phyloP scores from a whole-genome alignment of 2,888 invertebrate species.

The Pomacea canaliculata region DNA sequence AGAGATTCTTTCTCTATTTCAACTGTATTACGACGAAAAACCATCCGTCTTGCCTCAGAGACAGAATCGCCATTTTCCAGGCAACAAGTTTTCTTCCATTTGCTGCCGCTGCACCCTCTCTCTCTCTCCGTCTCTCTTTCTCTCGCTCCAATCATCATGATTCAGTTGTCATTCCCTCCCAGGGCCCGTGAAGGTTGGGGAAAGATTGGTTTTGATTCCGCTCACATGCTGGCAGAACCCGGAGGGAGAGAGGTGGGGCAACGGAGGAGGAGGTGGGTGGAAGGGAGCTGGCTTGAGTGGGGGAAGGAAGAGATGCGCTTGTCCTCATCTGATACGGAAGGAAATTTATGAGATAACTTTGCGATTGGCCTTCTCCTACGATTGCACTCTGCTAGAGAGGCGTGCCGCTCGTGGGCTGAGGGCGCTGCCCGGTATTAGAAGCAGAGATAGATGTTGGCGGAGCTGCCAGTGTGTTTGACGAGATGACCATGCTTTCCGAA shows the following conservation, averaged over 20 bases:
- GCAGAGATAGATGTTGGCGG: too few relatives aligned
- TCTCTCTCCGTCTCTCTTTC: background rate
- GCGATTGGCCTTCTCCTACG: slow-evolving; percentile 17
- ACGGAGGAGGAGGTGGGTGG: background rate
- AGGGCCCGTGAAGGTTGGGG: background rate
- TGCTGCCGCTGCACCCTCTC: background rate
- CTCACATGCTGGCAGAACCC: background rate
- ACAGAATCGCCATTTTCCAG: background rate
- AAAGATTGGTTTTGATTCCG: slow-evolving; percentile 6
- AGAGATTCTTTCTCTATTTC: background rate
- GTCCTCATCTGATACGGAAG: slow-evolving; percentile 24
- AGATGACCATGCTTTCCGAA: too few relatives aligned
- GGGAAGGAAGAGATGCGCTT: background rate
- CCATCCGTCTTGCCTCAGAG: too few relatives aligned
- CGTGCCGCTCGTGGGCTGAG: background rate
- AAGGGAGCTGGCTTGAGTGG: background rate
- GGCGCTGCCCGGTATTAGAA: background rate
- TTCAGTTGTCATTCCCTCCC: background rate
- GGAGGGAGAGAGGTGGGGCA: background rate
- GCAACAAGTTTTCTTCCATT: background rate
- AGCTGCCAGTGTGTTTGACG: too few relatives aligned
- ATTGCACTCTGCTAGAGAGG: slow-evolving; percentile 4
- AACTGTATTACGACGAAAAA: background rate
- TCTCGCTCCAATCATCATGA: background rate
- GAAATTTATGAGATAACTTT: slow-evolving; percentile 24